Evolutionary conservation across 2,888 invertebrate species (phyloP).

Genomic region (Caenorhabditis panamensis): DNA sequence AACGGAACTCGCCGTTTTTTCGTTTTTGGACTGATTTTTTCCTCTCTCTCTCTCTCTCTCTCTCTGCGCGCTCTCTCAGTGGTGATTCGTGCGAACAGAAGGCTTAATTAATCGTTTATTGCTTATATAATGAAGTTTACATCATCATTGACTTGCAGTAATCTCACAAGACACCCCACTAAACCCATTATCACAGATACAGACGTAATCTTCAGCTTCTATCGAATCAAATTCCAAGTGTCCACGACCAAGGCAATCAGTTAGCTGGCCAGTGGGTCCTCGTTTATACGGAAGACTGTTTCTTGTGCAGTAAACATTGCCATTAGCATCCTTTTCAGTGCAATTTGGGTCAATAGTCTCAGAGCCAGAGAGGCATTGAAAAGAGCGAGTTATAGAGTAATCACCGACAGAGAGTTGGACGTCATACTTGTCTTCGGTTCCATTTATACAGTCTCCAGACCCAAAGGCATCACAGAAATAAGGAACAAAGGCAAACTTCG

Average conservation of each 20-base stretch:
- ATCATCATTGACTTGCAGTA: too few species aligned
- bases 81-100: too few species aligned
- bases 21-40: too few species aligned
- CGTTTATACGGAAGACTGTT: neutral
- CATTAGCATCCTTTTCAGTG: neutral
- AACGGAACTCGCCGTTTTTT: neutral
- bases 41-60: too few species aligned
- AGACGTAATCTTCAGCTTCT: slow-evolving; percentile 4
- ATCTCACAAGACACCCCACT: neutral
- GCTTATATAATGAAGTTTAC: too few species aligned
- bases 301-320: slow-evolving; percentile 1
- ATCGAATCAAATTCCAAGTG: neutral
- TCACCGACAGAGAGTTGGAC: neutral
- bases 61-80: too few species aligned
- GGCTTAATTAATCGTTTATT: too few species aligned
- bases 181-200: neutral
- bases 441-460: neutral
- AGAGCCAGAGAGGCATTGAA: neutral
- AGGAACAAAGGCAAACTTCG: slow-evolving; percentile 14
- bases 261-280: slow-evolving; percentile 15
- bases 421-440: neutral
- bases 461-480: neutral
- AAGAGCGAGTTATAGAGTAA: slow-evolving; percentile 1
- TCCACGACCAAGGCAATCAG: neutral
- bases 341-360: neutral